Conservation (phyloP, 2,113 vertebrate genomes). For the Datnioides undecimradiatus region DNA sequence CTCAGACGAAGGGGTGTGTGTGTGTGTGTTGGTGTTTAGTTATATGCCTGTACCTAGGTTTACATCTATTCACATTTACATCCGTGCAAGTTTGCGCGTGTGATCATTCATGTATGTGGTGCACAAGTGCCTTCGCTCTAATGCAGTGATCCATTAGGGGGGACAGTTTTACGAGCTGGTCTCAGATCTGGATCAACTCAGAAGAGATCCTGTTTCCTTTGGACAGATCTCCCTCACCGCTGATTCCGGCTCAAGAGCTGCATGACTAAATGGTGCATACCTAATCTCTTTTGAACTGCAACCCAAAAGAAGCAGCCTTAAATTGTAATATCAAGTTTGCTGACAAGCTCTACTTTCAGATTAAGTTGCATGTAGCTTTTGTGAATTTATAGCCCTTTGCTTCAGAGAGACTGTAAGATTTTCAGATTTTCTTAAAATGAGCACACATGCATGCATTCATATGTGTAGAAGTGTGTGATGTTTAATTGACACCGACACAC, state of each 20-base stretch:
- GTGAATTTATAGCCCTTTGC: conserved; percentile 57
- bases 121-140: conserved; percentile 31
- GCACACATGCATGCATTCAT: not conserved
- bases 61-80: conserved; percentile 17
- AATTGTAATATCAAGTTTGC: conserved; percentile 80
- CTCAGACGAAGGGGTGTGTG: not conserved
- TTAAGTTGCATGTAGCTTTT: conserved; percentile 73
- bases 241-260: conserved; percentile 78
- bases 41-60: conserved; percentile 18
- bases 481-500: conserved; percentile 5
- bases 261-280: conserved; percentile 82
- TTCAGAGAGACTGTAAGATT: conserved; percentile 25
- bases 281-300: conserved; percentile 84
- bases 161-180: conserved; percentile 80
- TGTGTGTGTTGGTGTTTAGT: conserved; percentile 14
- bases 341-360: conserved; percentile 81
- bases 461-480: conserved; percentile 1
- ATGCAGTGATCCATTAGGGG: conserved; percentile 74
- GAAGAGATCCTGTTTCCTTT: conserved; percentile 81
- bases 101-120: conserved; percentile 32
- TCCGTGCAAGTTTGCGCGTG: conserved; percentile 39
- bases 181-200: conserved; percentile 78
- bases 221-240: conserved; percentile 73
- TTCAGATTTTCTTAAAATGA: conserved; percentile 1
- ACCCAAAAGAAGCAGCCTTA: conserved; percentile 73